These are phyloP conservation scores for Physocephala rufipes DNA, from an alignment of 2,888 invertebrate genomes.

Conservation along the genomic window DNA sequence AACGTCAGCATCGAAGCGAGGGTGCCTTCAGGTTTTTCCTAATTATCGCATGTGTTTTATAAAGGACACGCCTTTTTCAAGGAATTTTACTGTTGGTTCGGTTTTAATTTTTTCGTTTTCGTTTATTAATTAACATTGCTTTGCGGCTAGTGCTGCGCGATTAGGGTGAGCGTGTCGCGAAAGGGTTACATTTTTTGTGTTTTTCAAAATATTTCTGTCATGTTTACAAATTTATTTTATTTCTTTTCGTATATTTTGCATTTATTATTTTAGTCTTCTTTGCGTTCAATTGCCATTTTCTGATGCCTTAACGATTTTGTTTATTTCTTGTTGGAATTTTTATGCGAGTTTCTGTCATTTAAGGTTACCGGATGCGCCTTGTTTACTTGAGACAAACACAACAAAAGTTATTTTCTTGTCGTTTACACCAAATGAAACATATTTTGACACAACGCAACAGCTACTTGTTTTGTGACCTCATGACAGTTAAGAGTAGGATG, in stretches of 20 bases:
- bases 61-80: constrained; percentile 5
- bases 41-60: constrained; percentile 16
- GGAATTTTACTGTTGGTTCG: not conserved
- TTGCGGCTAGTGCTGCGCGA: too few relatives aligned
- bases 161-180: too few relatives aligned
- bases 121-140: not conserved
- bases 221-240: too few relatives aligned
- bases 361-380: constrained; percentile 56
- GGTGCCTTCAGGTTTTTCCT: not conserved
- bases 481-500: too few relatives aligned
- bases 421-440: too few relatives aligned
- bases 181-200: too few relatives aligned
- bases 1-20: not conserved
- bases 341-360: constrained; percentile 26
- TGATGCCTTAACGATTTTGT: constrained; percentile 30
- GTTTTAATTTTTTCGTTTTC: not conserved
- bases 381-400: constrained; percentile 61
- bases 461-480: too few relatives aligned
- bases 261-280: too few relatives aligned
- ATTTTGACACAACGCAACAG: too few relatives aligned
- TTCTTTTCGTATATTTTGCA: constrained; percentile 24
- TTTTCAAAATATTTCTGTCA: too few relatives aligned
- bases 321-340: constrained; percentile 36
- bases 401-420: constrained; percentile 53
- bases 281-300: not conserved